Conservation (phyloP, 2,113 vertebrate species). For the Spea bombifrons region DNA sequence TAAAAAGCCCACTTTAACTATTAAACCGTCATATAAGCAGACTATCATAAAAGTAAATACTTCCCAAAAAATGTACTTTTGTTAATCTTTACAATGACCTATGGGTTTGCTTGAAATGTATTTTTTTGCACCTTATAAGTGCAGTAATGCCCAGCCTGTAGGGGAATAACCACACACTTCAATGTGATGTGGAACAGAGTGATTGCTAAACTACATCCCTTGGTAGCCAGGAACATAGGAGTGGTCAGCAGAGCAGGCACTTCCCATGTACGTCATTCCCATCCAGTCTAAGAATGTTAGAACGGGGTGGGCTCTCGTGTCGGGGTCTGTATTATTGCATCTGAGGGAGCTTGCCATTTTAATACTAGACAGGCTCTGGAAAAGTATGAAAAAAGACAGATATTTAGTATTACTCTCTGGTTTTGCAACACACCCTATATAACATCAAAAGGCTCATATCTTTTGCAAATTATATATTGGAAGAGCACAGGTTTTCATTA, state of each 20-base stretch:
- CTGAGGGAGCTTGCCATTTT: slow-evolving; percentile 26
- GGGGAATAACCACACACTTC: slow-evolving; percentile 39
- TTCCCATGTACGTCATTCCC: slow-evolving; percentile 38
- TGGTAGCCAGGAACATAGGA: slow-evolving; percentile 43
- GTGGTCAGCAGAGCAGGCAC: slow-evolving; percentile 22
- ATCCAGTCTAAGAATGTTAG: slow-evolving; percentile 33
- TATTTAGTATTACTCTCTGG: slow-evolving; percentile 23
- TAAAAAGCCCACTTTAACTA: too few relatives aligned
- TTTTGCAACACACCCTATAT: slow-evolving; percentile 12
- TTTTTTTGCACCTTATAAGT: slow-evolving; percentile 37
- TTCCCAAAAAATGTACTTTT: slow-evolving; percentile 9
- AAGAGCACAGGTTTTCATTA: background rate
- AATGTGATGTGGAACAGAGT: slow-evolving; percentile 30
- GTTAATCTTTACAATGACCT: slow-evolving; percentile 22
- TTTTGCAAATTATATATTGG: slow-evolving; percentile 17
- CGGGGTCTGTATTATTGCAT: slow-evolving; percentile 31
- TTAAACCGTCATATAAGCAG: too few relatives aligned
- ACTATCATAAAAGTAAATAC: too few relatives aligned
- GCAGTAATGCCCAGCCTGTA: slow-evolving; percentile 17
- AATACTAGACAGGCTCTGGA: slow-evolving; percentile 27
- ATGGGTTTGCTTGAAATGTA: slow-evolving; percentile 16
- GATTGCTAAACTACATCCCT: slow-evolving; percentile 19
- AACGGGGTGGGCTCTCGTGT: slow-evolving; percentile 36
- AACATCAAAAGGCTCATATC: slow-evolving; percentile 3
- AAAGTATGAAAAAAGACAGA: slow-evolving; percentile 24